Conservation (phyloP, 2,797 vertebrate genomes). For the Psittacula echo region DNA sequence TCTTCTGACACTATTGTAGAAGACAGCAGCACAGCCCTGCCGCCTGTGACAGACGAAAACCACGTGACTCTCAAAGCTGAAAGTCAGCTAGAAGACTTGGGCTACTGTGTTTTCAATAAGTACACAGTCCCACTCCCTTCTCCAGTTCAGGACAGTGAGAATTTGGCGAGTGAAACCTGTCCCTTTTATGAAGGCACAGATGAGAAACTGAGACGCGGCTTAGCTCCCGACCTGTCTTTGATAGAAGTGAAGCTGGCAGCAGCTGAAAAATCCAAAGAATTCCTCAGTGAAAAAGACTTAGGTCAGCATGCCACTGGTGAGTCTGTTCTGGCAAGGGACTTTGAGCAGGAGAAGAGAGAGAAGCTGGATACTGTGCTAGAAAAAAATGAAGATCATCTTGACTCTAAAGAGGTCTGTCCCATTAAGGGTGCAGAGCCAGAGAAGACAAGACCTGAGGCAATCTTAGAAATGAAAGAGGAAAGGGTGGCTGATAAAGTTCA, state of each 20-base stretch:
- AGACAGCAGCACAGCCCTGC: conserved; percentile 59
- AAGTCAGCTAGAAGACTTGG: conserved; percentile 93
- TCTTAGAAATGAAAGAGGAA: conserved; percentile 56
- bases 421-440: conserved; percentile 53
- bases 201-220: conserved; percentile 75
- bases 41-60: conserved; percentile 73
- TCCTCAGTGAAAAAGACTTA: conserved; percentile 65
- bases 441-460: conserved; percentile 10
- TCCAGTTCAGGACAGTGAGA: conserved; percentile 87
- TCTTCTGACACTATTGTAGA: conserved; percentile 78
- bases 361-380: conserved; percentile 80
- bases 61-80: conserved; percentile 83
- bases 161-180: conserved; percentile 75
- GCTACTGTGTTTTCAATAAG: conserved; percentile 98
- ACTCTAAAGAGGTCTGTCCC: conserved; percentile 57
- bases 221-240: conserved; percentile 78
- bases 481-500: conserved; percentile 1
- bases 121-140: conserved; percentile 97
- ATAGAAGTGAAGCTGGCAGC: conserved; percentile 83
- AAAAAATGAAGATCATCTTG: conserved; percentile 77
- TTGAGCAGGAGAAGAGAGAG: conserved; percentile 78
- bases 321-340: conserved; percentile 60
- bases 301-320: conserved; percentile 44
- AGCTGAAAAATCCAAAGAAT: conserved; percentile 78
- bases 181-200: conserved; percentile 79